Percentiles rank a stretch among this genome's conserved stretches.
phyloP scores from a whole-genome alignment of 2,113 vertebrate genomes.

The Ceratotherium simum region DNA sequence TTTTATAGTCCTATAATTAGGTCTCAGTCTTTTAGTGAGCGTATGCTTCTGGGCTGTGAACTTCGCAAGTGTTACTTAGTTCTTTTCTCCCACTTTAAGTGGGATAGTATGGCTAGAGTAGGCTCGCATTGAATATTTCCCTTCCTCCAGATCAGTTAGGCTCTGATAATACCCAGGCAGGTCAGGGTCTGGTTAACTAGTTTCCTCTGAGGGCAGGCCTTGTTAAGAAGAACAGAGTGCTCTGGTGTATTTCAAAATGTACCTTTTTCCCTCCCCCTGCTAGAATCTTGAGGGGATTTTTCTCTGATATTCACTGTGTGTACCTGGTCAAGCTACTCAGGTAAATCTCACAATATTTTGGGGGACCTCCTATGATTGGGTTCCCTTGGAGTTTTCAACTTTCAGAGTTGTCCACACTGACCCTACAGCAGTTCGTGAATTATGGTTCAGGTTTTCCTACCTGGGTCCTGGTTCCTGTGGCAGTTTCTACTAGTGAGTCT shows the following conservation, averaged over 20 bases:
- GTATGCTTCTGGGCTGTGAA: background rate
- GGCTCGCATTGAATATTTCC: background rate
- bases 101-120: too few relatives aligned
- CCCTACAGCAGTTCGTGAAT: too few relatives aligned
- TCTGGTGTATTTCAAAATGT: background rate
- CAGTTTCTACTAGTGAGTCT: too few relatives aligned
- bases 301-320: background rate
- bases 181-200: background rate
- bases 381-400: too few relatives aligned
- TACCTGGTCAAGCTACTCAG: background rate
- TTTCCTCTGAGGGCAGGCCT: background rate
- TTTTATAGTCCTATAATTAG: background rate
- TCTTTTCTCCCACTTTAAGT: background rate
- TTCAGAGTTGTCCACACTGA: too few relatives aligned
- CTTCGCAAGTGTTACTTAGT: background rate
- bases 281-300: background rate
- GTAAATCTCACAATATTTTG: background rate
- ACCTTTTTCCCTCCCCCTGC: background rate
- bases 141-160: background rate
- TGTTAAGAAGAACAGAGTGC: background rate
- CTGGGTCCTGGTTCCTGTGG: too few relatives aligned
- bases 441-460: too few relatives aligned
- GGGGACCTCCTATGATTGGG: too few relatives aligned
- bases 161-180: background rate
- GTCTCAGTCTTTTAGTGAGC: background rate